phyloP scores from a whole-genome alignment of 1,140 invertebrate genomes.

The Littorina saxatilis region DNA sequence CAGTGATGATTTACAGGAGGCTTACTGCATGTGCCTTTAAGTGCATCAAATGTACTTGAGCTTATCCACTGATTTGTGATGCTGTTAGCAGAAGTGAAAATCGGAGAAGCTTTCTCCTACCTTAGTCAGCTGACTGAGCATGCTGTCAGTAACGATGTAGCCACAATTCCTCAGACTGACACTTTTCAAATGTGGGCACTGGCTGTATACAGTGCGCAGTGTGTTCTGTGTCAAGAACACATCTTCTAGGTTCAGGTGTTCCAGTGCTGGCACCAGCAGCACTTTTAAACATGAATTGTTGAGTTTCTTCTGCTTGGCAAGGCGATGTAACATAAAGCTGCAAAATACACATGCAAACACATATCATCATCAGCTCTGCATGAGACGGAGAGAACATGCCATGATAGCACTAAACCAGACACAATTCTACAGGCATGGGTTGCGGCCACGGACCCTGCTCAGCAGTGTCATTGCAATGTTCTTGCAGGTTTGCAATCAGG shows the following conservation, averaged over 20 bases:
- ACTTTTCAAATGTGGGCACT: slow-evolving; percentile 55
- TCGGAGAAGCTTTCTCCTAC: slow-evolving; percentile 39
- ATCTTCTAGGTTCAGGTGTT: slow-evolving; percentile 61
- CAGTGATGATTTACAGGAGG: no score
- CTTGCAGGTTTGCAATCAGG: no score
- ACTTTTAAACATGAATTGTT: slow-evolving; percentile 49
- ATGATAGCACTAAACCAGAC: background rate
- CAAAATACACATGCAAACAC: background rate
- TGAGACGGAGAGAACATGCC: background rate
- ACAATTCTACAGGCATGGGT: no score
- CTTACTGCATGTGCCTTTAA: no score
- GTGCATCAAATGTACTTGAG: no score
- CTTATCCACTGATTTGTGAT: background rate
- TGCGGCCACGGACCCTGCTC: no score
- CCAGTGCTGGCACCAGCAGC: slow-evolving; percentile 58
- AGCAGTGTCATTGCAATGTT: no score
- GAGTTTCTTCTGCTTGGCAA: slow-evolving; percentile 61
- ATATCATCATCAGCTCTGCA: background rate
- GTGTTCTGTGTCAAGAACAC: slow-evolving; percentile 61
- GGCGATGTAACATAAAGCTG: slow-evolving; percentile 63
- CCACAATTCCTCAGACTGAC: slow-evolving; percentile 63
- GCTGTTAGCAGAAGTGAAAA: background rate
- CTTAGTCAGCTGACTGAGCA: slow-evolving; percentile 57
- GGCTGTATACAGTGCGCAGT: slow-evolving; percentile 49
- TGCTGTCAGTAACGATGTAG: slow-evolving; percentile 62